These are phyloP conservation scores for Oenanthe melanoleuca DNA, from an alignment of 2,113 vertebrate genomes.

Conservation along the genomic window DNA sequence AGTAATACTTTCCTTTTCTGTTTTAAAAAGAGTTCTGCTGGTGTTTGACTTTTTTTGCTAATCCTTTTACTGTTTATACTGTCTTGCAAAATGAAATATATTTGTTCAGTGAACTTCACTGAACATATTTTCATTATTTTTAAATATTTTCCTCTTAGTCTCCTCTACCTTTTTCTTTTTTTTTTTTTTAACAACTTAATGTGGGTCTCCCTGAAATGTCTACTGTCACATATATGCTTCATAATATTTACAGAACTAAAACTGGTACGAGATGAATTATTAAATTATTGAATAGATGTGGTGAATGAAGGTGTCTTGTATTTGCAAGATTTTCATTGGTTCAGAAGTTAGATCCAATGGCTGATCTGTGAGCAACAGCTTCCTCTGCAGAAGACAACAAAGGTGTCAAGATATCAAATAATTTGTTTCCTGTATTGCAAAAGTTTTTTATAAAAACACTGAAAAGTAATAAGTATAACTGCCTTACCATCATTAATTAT, in stretches of 20 bases:
- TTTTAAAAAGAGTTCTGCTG: background rate
- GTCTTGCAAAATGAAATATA: background rate
- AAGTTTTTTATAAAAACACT: background rate
- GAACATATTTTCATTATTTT: background rate
- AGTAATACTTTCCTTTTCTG: background rate
- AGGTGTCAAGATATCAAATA: background rate
- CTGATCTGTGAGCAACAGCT: background rate
- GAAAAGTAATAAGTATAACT: background rate
- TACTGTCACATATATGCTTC: background rate
- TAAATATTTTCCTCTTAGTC: background rate
- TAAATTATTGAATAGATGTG: background rate
- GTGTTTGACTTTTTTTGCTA: accelerated
- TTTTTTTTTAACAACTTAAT: background rate
- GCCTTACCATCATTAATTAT: background rate
- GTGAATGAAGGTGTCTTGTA: background rate
- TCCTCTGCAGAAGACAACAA: background rate
- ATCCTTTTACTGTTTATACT: background rate
- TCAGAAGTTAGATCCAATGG: background rate
- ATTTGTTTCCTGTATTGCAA: background rate
- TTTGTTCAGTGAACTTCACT: accelerated
- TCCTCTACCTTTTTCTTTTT: background rate
- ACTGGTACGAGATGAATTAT: background rate
- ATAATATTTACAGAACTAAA: background rate
- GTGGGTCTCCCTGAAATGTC: background rate
- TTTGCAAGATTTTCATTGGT: background rate